These are phyloP conservation scores for Oscarella lobularis DNA, from an alignment of 37 sponge, comb jelly and placozoan species.

Conservation along the genomic window DNA sequence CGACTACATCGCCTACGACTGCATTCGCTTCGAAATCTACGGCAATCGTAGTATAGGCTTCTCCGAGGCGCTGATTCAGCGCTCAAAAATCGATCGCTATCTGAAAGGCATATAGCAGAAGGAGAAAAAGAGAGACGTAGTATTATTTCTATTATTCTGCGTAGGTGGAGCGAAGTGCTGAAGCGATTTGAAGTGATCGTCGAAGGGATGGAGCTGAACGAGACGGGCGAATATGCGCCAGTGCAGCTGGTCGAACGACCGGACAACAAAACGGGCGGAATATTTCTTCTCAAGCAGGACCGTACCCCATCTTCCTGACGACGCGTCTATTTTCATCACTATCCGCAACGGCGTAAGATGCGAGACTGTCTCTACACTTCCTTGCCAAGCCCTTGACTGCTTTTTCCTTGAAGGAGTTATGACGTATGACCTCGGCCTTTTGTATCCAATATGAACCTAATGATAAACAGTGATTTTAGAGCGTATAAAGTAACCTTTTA, in stretches of 20 bases:
- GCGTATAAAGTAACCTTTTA: no score
- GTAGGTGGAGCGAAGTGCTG: slow-evolving; percentile 77
- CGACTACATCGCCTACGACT: slow-evolving; percentile 58
- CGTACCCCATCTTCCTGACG: no score
- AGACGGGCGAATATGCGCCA: slow-evolving; percentile 84
- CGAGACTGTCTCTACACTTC: no score
- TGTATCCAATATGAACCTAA: no score
- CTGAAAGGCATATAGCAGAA: background rate
- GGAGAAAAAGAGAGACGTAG: background rate
- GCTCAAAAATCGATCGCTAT: no score
- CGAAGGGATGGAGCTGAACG: slow-evolving; percentile 93
- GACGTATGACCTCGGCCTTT: no score
- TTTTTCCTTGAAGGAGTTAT: no score
- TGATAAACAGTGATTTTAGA: no score
- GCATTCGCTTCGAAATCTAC: slow-evolving; percentile 82
- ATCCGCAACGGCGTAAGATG: no score
- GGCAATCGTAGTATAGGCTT: slow-evolving; percentile 83
- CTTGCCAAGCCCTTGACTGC: no score
- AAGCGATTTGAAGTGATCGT: slow-evolving; percentile 71
- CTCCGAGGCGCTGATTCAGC: slow-evolving; percentile 1
- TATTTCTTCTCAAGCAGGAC: slow-evolving; percentile 83
- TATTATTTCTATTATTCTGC: no score
- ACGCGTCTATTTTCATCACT: no score
- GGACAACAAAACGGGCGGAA: slow-evolving; percentile 76
- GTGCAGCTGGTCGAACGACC: slow-evolving; percentile 67